These are phyloP conservation scores for Cantharis flavilabris DNA, from an alignment of 2,888 invertebrate genomes.

Conservation along the genomic window DNA sequence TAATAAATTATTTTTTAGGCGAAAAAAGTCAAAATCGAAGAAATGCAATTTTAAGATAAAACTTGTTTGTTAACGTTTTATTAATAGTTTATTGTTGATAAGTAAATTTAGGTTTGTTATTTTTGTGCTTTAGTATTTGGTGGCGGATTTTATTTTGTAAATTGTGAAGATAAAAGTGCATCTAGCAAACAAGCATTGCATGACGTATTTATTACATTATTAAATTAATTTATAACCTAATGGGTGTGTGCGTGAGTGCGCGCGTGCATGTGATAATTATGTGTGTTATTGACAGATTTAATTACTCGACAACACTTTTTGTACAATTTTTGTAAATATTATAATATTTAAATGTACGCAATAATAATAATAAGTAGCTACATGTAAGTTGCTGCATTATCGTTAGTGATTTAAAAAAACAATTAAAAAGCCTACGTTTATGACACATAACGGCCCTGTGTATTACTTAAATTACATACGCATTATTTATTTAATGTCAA, in stretches of 20 bases:
- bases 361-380: constrained; percentile 17
- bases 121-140: not conserved
- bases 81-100: not conserved
- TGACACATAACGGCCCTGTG: constrained; percentile 24
- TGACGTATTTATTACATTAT: constrained; percentile 4
- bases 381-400: constrained; percentile 19
- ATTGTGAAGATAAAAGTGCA: not conserved
- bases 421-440: constrained; percentile 25
- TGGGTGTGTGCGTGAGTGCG: not conserved
- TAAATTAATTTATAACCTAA: not conserved
- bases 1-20: not conserved
- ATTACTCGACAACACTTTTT: not conserved
- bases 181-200: not conserved
- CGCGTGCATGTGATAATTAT: not conserved
- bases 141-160: not conserved
- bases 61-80: not conserved
- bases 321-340: constrained; percentile 24
- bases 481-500: constrained; percentile 12
- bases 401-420: constrained; percentile 19
- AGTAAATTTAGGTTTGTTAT: not conserved
- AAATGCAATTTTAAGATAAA: not conserved
- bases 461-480: constrained; percentile 25
- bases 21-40: not conserved
- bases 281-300: not conserved
- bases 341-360: constrained; percentile 16